Evolutionary conservation across 2,888 invertebrate genomes (phyloP), one percentile per base, ranked within the genome.

Genomic region (Drosophila flavopinicola): DNA sequence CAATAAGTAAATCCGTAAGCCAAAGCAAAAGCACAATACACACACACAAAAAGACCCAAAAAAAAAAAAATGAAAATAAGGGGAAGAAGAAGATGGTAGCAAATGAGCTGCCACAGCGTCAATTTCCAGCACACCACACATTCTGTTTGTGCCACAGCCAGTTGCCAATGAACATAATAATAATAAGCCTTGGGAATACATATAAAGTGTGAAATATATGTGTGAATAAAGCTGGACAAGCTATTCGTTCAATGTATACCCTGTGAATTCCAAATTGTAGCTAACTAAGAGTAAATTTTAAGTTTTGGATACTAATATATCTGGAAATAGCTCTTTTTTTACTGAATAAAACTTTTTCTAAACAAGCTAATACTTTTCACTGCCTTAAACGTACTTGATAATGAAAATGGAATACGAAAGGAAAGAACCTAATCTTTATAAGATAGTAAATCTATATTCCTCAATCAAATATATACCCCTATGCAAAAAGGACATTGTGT

Each of bases 1-100:
- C 84, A 87, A 82, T 82, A 82, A 87, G 88, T 72, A 75, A 87
- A 64, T 73, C 69, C 68, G 58, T 54, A 56, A 59, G 66, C 60
- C 41, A 59, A 66, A 25, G 29, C 65, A 24, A 53, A 32, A 11
- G 47, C 30, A 15, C 30, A 38, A 17, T 39, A 42, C 25, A 51
- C 38, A 39, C 44, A 30, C 3, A 13, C 9, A 44, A 30, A 20
- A 30, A 9, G 10, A 30, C 9, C 17, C 60, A 54, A 42, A 42
- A 48, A 30, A 11, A 17, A 41, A 57, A 38, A 33, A n/a, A 32
- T 30, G 15, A 27, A 39, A 41, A 35, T 30, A 44, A 35, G 29
- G 35, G 20, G 9, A 23, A 38, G 10, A 17, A 35, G 41, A 35
- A 39, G 35, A 27, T 60, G 42, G 38, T 11, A 29, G 25, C 57